Percentiles rank a stretch among this genome's conserved stretches.
Conservation (phyloP, 2,113 vertebrate species). For the Rhinogobius similis region DNA sequence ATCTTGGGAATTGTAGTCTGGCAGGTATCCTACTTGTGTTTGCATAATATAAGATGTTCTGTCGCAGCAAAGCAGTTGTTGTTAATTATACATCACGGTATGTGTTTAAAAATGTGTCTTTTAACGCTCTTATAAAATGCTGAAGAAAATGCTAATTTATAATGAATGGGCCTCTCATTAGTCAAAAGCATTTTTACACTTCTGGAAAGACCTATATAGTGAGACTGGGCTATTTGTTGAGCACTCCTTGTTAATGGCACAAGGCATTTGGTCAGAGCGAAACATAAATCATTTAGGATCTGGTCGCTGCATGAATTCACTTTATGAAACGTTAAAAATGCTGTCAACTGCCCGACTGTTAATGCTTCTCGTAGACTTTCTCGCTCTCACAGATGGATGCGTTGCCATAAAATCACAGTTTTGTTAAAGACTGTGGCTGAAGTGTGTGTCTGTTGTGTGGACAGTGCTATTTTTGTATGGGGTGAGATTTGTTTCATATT, state of each 20-base stretch:
- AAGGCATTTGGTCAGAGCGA: constrained; percentile 9
- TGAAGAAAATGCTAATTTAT: constrained; percentile 26
- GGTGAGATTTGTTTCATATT: no score
- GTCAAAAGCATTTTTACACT: neutral
- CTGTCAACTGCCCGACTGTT: constrained; percentile 14
- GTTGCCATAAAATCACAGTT: neutral
- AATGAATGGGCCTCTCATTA: constrained; percentile 39
- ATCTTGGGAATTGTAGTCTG: constrained; percentile 11
- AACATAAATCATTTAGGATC: constrained; percentile 43
- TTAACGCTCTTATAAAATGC: neutral
- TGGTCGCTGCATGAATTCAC: constrained; percentile 13
- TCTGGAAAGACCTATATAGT: neutral
- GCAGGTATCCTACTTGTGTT: neutral
- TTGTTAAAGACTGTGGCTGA: neutral
- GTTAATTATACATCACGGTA: constrained; percentile 16
- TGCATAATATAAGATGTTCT: neutral
- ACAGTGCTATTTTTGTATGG: no score
- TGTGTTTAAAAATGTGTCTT: neutral
- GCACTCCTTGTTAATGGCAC: constrained; percentile 22
- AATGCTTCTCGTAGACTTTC: constrained; percentile 10
- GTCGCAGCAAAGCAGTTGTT: constrained; percentile 4
- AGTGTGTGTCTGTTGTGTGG: neutral
- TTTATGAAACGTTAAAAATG: constrained; percentile 47
- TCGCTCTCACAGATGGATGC: neutral
- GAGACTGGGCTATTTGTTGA: neutral